A percentile compares a stretch with the other conserved stretches of the same genome.
Evolutionary conservation across 2,888 invertebrate genomes (phyloP).

Genomic region (Parapristionchus giblindavisi): DNA sequence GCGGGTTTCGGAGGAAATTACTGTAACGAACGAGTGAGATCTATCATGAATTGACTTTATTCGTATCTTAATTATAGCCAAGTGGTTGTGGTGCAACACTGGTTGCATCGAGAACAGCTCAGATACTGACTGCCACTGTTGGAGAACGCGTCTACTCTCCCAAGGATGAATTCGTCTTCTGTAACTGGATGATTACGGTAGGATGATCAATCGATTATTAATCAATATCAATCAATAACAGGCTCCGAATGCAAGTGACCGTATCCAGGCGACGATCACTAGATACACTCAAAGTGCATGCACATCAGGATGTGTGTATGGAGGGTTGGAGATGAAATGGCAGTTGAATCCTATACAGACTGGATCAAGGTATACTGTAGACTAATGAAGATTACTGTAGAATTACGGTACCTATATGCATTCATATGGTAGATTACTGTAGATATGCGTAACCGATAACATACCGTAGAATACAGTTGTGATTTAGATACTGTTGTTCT

Average conservation of each 20-base stretch:
- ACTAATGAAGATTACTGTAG: neutral
- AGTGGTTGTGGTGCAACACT: conserved; percentile 32
- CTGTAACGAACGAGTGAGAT: conserved; percentile 49
- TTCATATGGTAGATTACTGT: too few species aligned
- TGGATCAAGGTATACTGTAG: conserved; percentile 47
- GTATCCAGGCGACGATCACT: conserved; percentile 35
- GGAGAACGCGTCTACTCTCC: neutral
- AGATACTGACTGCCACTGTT: conserved; percentile 5
- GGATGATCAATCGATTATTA: neutral
- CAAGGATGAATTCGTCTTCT: conserved; percentile 37
- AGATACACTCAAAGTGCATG: conserved; percentile 28
- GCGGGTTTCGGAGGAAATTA: conserved; percentile 58
- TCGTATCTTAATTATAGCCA: conserved; percentile 5
- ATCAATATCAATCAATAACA: neutral
- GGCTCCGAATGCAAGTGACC: conserved; percentile 13
- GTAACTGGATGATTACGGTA: conserved; percentile 37
- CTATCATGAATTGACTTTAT: neutral
- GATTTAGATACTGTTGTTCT: conserved; percentile 48
- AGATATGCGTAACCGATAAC: neutral
- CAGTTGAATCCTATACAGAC: conserved; percentile 49
- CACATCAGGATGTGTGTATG: conserved; percentile 58
- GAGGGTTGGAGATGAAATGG: conserved; percentile 62
- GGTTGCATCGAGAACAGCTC: neutral
- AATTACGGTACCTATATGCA: too few species aligned
- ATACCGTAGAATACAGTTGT: neutral